A percentile compares a stretch with the other conserved stretches of the same genome.
Conservation (phyloP, 2,113 vertebrate species). For the Carassius gibelio region DNA sequence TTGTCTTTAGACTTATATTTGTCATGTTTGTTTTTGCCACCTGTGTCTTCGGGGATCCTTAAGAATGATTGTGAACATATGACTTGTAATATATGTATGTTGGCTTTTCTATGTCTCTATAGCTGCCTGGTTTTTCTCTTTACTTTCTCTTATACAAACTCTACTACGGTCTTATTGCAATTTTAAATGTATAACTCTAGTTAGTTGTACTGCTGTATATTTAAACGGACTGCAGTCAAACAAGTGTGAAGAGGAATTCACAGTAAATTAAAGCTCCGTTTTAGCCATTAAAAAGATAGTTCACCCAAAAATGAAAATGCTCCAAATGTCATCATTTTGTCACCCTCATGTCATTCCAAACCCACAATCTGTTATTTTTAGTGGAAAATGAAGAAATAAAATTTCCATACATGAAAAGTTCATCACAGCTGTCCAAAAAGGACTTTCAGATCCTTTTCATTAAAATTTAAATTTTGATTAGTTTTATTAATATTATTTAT, state of each 20-base stretch:
- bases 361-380: not conserved
- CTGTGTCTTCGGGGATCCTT: slow-evolving; percentile 55
- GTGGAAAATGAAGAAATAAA: not conserved
- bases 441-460: not conserved
- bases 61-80: slow-evolving; percentile 30
- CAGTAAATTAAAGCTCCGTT: not conserved
- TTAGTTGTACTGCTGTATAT: not conserved
- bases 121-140: slow-evolving; percentile 56
- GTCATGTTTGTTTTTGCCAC: slow-evolving; percentile 45
- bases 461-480: too few relatives aligned
- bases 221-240: not conserved
- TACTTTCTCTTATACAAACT: not conserved
- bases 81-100: slow-evolving; percentile 28
- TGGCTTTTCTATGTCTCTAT: slow-evolving; percentile 55
- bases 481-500: not conserved
- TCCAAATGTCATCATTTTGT: not conserved
- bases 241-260: not conserved
- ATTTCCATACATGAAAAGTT: not conserved
- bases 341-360: slow-evolving; percentile 17
- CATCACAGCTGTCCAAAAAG: not conserved
- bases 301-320: slow-evolving; percentile 26
- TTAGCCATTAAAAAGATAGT: not conserved
- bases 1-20: slow-evolving; percentile 45
- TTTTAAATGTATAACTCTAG: not conserved
- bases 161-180: not conserved